Evolutionary conservation across 2,113 vertebrate genomes (phyloP), one percentile per base, ranked within the genome.

Genomic region (Psophia crepitans): DNA sequence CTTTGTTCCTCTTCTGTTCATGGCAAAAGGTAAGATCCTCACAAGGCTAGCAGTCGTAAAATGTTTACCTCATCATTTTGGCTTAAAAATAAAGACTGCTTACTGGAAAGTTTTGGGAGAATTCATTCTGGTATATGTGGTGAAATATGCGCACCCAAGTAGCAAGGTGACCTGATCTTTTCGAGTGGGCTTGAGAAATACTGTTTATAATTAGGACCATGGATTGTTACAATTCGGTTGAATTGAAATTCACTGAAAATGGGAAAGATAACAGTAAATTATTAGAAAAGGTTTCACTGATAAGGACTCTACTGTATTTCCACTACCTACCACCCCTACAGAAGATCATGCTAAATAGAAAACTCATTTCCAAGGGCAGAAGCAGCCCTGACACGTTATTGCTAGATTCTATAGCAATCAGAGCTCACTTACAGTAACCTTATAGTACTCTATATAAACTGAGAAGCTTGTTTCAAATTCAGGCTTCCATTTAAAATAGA

Each of bases 391-490:
- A 90, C 81, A 91, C 74, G 91, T 97, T 96, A 97, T 97, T 97
- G 97, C 97, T 97, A 77, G n/a, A 87, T 85, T 96, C 93, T 96
- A 95, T 93, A 97, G 96, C 93, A 97, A 97, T 13, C 79, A 69
- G 80, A 95, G 87, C 87, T 94, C 96, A 65, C 73, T 89, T 95
- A 95, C 56, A 96, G 57, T 94, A 95, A 96, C 86, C 82, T 97
- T 97, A 66, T 94, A 97, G 95, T 91, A 97, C 92, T 97, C 88
- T 95, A 82, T 94, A 95, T 96, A 93, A 95, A 93, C 89, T 83
- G 95, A 96, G 96, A 97, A 94, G 93, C 93, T 95, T 95, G 93
- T 84, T 93, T 97, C 89, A 97, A 97, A 94, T 93, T 96, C 87
- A 97, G 93, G 95, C 97, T 96, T 96, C 96, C 95, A 76, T 87